phyloP scores from a whole-genome alignment of 2,797 vertebrate species.

The Siniperca undulata region DNA sequence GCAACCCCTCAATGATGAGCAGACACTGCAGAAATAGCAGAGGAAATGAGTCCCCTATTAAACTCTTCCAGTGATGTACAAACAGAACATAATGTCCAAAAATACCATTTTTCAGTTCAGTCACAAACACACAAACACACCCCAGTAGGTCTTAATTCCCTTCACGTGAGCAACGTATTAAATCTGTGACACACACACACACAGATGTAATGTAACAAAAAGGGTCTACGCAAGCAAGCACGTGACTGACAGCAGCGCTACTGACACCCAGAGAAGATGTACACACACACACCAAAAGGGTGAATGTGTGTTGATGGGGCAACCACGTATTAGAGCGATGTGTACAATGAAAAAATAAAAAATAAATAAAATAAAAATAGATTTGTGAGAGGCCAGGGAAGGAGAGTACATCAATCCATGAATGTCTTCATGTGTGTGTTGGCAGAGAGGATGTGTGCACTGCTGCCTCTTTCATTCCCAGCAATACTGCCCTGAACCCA shows the following conservation, averaged over 20 bases:
- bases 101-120: slow-evolving; percentile 7
- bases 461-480: slow-evolving; percentile 41
- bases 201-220: slow-evolving; percentile 48
- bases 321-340: slow-evolving; percentile 7
- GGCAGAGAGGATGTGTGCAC: slow-evolving; percentile 8
- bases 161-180: slow-evolving; percentile 53
- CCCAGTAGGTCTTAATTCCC: slow-evolving; percentile 42
- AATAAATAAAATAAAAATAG: background rate
- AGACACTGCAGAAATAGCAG: background rate
- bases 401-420: slow-evolving; percentile 1
- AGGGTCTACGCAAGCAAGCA: slow-evolving; percentile 57
- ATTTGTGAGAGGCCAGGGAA: background rate
- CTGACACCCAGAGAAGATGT: slow-evolving; percentile 43
- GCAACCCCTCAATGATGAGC: background rate
- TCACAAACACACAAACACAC: background rate
- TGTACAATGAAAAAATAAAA: background rate
- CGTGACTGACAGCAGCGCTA: slow-evolving; percentile 41
- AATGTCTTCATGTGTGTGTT: slow-evolving; percentile 13
- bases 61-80: background rate
- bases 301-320: slow-evolving; percentile 40
- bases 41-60: background rate
- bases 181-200: slow-evolving; percentile 50
- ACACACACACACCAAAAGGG: slow-evolving; percentile 24
- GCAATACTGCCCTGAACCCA: slow-evolving; percentile 22
- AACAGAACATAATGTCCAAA: slow-evolving; percentile 18